Percentiles rank a stretch among this genome's conserved stretches.
Evolutionary conservation across 1,140 invertebrate genomes (phyloP).

Genomic region (Scylla paramamosain): DNA sequence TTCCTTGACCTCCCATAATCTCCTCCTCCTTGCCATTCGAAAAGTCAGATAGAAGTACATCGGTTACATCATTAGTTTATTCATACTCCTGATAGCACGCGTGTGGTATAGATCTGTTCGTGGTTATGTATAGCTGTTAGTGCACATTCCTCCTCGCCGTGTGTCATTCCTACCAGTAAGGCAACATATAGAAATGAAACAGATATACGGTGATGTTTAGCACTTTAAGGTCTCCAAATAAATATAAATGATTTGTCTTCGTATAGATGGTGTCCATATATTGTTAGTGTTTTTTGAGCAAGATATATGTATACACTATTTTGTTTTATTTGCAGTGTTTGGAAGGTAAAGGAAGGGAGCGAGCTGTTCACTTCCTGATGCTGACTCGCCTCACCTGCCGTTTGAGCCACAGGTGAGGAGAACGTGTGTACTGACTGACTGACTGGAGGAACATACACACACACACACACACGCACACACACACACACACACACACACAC

Average conservation of each 20-base stretch:
- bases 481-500: too few relatives aligned
- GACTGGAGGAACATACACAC: neutral
- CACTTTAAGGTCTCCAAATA: neutral
- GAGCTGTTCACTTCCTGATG: neutral
- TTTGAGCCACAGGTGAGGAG: neutral
- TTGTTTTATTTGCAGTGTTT: neutral
- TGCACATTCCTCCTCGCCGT: neutral
- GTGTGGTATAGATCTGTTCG: neutral
- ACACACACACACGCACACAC: neutral
- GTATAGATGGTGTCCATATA: neutral
- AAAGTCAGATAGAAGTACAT: neutral
- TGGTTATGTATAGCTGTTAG: neutral
- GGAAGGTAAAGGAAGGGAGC: neutral
- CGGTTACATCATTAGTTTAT: neutral
- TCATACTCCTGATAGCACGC: neutral
- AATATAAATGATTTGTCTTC: neutral
- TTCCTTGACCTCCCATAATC: neutral
- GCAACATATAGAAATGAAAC: neutral
- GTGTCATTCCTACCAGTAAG: neutral
- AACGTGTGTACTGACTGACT: neutral
- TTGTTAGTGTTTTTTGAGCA: neutral
- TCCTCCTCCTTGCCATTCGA: neutral
- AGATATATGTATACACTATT: neutral
- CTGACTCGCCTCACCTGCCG: neutral
- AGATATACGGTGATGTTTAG: neutral